Evolutionary conservation across 2,113 vertebrate genomes (phyloP), one percentile per base, ranked within the genome.

Genomic region (Pomatorhinus ruficollis): DNA sequence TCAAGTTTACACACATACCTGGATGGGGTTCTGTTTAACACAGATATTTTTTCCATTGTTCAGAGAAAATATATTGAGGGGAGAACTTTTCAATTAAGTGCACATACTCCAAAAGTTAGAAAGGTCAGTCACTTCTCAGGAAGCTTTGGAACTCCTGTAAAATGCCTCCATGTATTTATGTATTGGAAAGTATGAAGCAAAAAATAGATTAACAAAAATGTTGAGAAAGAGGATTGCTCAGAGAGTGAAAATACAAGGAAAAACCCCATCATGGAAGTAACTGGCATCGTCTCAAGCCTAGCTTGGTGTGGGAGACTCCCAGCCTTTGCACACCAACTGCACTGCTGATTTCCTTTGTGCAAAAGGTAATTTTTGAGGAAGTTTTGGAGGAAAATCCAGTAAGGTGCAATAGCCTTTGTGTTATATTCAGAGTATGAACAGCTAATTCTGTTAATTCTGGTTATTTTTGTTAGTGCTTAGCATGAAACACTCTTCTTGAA

Each of bases 1-100:
- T 94, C 63, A 88, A 70, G 75, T 90, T 92, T 93, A 92, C 82
- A 90, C 74, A 74, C 44, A 91, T 90, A 92, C 71, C 75, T 88
- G n/a, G 59, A 90, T 68, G 31, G 40, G 10, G 11, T 64, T 94
- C 75, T 93, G 50, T 88, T 93, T 80, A 88, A 77, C 50, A 22
- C 28, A 39, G 27, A 17, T 82, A 37, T 90, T 83, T 97, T 84
- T 63, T 74, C 35, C 30, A 77, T 54, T 90, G 59, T 90, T 77
- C 63, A 74, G 59, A 77, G 79, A 92, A 94, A 90, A 88, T 57
- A 59, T 2, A 65, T 5, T 4, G 3, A 90, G 52, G 57, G 35
- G 70, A 81, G 71, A 91, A 83, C 45, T 90, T 91, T 91, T 57
- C 42, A 61, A 85, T 89, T 87, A 91, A 84, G 33, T 83, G 70